A percentile compares a stretch with the other conserved stretches of the same genome.
phyloP scores from a whole-genome alignment of 2,797 vertebrate species.

The Microctenopoma stevenorrisi region DNA sequence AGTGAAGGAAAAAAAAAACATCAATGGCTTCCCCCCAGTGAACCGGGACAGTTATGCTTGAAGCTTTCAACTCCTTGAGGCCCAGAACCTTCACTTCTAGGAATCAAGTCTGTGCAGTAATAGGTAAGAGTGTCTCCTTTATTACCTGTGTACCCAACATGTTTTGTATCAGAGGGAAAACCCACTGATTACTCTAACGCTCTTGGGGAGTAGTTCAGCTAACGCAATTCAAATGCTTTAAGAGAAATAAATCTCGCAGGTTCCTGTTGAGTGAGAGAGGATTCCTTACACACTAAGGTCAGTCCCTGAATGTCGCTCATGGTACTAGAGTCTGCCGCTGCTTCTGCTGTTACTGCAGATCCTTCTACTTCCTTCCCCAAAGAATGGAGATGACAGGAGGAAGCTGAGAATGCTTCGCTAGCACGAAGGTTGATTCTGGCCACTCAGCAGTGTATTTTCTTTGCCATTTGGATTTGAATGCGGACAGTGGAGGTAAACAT shows the following conservation, averaged over 20 bases:
- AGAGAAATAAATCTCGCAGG: background rate
- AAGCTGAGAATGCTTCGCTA: slow-evolving; percentile 19
- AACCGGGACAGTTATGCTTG: slow-evolving; percentile 17
- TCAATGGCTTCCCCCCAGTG: slow-evolving; percentile 5
- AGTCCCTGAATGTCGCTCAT: slow-evolving; percentile 30
- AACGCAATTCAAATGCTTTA: too few species aligned
- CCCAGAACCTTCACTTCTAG: slow-evolving; percentile 1
- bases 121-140: background rate
- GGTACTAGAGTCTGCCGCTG: slow-evolving; percentile 22
- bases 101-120: slow-evolving; percentile 13
- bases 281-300: slow-evolving; percentile 31
- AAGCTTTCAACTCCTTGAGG: slow-evolving; percentile 4
- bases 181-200: too few species aligned
- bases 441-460: slow-evolving; percentile 35
- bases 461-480: slow-evolving; percentile 27
- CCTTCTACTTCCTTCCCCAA: slow-evolving; percentile 29
- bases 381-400: slow-evolving; percentile 36
- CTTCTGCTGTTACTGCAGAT: slow-evolving; percentile 26
- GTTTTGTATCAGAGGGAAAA: background rate
- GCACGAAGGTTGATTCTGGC: slow-evolving; percentile 18
- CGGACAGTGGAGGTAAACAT: slow-evolving; percentile 27
- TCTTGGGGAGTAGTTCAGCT: too few species aligned
- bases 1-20: slow-evolving; percentile 17
- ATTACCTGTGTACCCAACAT: background rate
- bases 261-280: slow-evolving; percentile 21